A percentile compares a stretch with the other conserved stretches of the same genome.
phyloP scores from a whole-genome alignment of 2,113 vertebrate species.

The Chiloscyllium plagiosum region DNA sequence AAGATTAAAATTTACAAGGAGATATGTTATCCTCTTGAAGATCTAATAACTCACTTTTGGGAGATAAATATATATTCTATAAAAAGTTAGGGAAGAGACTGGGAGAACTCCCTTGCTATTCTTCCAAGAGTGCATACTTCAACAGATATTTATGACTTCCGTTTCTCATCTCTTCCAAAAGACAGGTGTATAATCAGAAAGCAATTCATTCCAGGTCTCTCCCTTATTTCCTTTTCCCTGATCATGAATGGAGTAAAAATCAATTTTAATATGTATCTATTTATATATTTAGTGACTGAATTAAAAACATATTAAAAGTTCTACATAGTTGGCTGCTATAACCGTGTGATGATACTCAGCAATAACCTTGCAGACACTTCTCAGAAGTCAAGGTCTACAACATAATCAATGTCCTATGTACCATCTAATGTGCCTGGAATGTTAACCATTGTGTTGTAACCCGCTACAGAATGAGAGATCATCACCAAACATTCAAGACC shows the following conservation, averaged over 20 bases:
- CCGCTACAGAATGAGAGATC: no score
- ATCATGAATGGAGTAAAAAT: neutral
- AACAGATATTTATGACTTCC: neutral
- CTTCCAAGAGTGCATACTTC: neutral
- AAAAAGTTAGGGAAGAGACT: no score
- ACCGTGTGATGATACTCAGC: no score
- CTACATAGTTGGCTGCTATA: no score
- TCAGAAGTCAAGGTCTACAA: no score
- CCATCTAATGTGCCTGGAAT: no score
- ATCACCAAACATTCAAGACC: no score
- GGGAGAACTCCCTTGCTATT: no score
- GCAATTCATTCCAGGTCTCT: neutral
- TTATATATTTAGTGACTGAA: neutral
- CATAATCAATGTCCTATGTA: no score
- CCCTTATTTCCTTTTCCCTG: neutral
- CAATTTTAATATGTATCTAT: neutral
- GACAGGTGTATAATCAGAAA: neutral
- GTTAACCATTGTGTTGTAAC: no score
- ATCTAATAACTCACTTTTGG: neutral
- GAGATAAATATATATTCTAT: neutral
- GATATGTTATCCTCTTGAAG: neutral
- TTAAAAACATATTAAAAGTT: neutral
- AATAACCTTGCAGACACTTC: no score
- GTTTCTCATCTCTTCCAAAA: neutral
- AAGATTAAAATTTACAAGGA: neutral